A percentile compares a stretch with the other conserved stretches of the same genome.
These are phyloP conservation scores for Coelopa frigida DNA, from an alignment of 1,140 invertebrate species.

Conservation along the genomic window DNA sequence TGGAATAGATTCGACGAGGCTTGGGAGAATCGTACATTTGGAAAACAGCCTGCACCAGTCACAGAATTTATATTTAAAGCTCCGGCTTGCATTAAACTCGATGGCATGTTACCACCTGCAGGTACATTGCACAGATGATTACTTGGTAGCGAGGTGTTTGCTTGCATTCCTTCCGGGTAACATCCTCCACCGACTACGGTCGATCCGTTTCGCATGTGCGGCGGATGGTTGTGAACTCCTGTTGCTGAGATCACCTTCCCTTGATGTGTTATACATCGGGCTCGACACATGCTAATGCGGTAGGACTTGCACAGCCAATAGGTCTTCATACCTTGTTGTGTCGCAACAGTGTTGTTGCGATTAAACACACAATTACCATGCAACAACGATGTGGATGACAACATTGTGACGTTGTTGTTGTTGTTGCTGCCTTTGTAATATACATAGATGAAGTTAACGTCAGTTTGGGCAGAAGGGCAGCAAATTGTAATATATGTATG, in stretches of 20 bases:
- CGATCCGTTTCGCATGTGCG: constrained; percentile 43
- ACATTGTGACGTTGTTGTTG: constrained; percentile 36
- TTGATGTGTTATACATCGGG: constrained; percentile 42
- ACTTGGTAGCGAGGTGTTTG: too few species aligned
- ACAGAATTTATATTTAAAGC: too few species aligned
- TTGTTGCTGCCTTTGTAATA: not conserved
- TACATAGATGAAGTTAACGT: constrained; percentile 4
- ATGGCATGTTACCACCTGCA: too few species aligned
- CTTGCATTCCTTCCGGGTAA: too few species aligned
- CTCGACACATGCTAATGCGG: constrained; percentile 44
- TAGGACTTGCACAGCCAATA: constrained; percentile 45
- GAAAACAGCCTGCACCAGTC: too few species aligned
- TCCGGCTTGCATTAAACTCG: too few species aligned
- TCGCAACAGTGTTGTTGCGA: constrained; percentile 44
- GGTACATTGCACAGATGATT: too few species aligned
- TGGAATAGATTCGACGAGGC: too few species aligned
- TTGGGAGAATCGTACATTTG: too few species aligned
- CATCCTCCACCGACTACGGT: too few species aligned
- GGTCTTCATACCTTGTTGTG: constrained; percentile 45
- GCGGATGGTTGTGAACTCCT: constrained; percentile 42
- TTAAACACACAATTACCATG: constrained; percentile 44
- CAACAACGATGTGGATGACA: constrained; percentile 42
- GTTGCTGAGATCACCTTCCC: constrained; percentile 42
- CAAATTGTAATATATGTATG: not conserved
- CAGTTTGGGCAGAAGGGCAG: not conserved